Percentiles rank a stretch among this genome's conserved stretches.
Conservation (phyloP, 2,797 vertebrate genomes). For the Leptoclinus maculatus region DNA sequence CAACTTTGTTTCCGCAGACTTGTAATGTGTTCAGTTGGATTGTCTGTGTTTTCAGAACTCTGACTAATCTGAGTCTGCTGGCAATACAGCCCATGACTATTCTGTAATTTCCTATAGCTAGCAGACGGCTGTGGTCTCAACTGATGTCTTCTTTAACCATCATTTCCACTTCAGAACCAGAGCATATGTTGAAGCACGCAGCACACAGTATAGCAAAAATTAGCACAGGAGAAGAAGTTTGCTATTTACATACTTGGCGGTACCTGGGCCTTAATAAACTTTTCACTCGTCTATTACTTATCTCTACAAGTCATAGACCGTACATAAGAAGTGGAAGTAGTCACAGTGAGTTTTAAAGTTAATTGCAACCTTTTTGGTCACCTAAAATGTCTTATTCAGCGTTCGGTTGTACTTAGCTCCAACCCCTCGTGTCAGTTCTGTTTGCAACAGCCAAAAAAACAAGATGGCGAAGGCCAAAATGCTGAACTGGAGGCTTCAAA, state of each 20-base stretch:
- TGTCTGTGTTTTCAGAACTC: conserved; percentile 22
- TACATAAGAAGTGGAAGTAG: neutral
- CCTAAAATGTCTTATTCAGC: too few relatives aligned
- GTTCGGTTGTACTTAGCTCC: too few relatives aligned
- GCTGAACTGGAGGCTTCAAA: too few relatives aligned
- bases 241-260: conserved; percentile 20
- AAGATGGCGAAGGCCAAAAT: too few relatives aligned
- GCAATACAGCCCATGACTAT: conserved; percentile 38
- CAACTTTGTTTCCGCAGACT: conserved; percentile 56
- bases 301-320: neutral
- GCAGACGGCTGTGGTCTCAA: conserved; percentile 20
- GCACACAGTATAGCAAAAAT: conserved; percentile 20
- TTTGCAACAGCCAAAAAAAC: too few relatives aligned
- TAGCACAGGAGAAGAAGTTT: neutral
- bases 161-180: conserved; percentile 35
- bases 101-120: conserved; percentile 41
- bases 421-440: too few relatives aligned
- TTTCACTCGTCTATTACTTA: conserved; percentile 15
- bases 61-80: conserved; percentile 50
- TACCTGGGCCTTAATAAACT: neutral
- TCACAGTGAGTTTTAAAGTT: neutral
- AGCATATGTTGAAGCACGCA: conserved; percentile 32
- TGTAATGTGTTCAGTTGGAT: conserved; percentile 32
- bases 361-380: neutral
- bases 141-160: conserved; percentile 28